Percentiles rank a stretch among this genome's conserved stretches.
These are phyloP conservation scores for Garra rufa DNA, from an alignment of 2,113 vertebrate species.

Conservation along the genomic window DNA sequence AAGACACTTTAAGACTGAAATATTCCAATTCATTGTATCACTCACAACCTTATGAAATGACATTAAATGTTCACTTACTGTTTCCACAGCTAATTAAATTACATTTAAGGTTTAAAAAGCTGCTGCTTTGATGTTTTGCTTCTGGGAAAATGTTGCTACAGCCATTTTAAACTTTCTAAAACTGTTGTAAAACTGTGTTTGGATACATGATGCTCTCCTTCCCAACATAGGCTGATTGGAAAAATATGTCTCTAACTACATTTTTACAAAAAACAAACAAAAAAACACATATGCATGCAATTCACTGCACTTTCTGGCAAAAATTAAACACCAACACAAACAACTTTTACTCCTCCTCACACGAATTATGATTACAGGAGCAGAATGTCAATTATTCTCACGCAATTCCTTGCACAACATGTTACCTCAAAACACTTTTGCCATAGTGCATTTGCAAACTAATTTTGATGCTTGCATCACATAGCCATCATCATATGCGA, in stretches of 20 bases:
- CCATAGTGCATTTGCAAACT: background rate
- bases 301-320: background rate
- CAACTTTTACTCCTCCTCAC: background rate
- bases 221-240: background rate
- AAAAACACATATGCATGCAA: background rate
- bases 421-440: background rate
- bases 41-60: background rate
- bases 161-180: background rate
- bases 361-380: background rate
- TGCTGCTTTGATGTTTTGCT: background rate
- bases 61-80: background rate
- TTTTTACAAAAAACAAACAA: background rate
- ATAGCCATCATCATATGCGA: background rate
- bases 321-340: background rate
- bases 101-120: background rate
- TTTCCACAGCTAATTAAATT: background rate
- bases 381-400: background rate
- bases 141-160: background rate
- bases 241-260: background rate
- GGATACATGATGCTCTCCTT: background rate
- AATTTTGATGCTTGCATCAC: background rate
- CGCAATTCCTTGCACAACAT: background rate
- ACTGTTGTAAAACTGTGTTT: background rate
- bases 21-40: background rate
- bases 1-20: background rate